These are phyloP conservation scores for Thaleichthys pacificus DNA, from an alignment of 2,797 vertebrate genomes.

Conservation along the genomic window DNA sequence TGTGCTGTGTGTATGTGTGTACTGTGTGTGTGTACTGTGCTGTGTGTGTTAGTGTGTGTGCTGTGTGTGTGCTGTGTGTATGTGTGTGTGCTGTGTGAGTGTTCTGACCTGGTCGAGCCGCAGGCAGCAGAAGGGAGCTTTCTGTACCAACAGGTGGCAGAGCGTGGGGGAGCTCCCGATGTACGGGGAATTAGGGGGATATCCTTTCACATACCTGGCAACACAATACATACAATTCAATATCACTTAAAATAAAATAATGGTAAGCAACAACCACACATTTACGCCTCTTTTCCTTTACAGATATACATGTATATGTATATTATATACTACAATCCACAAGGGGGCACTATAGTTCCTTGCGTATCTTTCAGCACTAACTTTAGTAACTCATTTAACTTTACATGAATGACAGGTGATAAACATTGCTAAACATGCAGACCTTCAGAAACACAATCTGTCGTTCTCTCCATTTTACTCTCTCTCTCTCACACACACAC, in stretches of 20 bases:
- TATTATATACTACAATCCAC: background rate
- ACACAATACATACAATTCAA: background rate
- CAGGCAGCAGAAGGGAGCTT: conserved; percentile 94
- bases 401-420: background rate
- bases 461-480: no score
- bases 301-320: background rate
- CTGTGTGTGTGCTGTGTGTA: conserved; percentile 29
- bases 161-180: conserved; percentile 95
- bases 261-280: background rate
- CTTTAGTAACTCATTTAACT: background rate
- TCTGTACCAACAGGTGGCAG: conserved; percentile 91
- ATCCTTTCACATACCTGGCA: conserved; percentile 91
- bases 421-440: background rate
- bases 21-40: background rate
- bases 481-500: background rate
- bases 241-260: background rate
- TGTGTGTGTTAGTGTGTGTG: conserved; percentile 8
- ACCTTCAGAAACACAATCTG: background rate
- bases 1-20: background rate
- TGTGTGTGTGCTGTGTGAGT: background rate
- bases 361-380: background rate
- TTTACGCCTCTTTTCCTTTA: background rate
- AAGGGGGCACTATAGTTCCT: background rate
- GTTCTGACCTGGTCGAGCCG: conserved; percentile 87
- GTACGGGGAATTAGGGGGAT: conserved; percentile 95